phyloP scores from a whole-genome alignment of 2,888 invertebrate genomes.

The Psylliodes chrysocephalus region DNA sequence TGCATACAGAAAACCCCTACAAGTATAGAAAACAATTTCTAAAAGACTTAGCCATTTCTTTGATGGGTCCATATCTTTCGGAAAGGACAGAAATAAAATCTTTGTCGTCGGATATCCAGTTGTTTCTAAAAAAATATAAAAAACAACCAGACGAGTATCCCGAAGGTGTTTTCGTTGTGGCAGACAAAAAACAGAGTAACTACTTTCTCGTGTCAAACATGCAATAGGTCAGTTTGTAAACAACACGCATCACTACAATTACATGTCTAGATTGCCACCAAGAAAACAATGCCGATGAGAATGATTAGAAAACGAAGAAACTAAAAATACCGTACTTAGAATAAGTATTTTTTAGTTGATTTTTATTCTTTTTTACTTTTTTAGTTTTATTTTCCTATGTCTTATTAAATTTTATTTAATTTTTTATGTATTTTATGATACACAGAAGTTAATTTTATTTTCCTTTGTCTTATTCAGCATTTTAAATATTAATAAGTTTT shows the following conservation, averaged over 20 bases:
- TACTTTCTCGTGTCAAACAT: constrained; percentile 29
- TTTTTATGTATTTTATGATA: too few relatives aligned
- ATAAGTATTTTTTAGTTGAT: neutral
- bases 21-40: constrained; percentile 36
- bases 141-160: too few relatives aligned
- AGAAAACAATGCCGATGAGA: neutral
- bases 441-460: too few relatives aligned
- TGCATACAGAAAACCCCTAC: constrained; percentile 11
- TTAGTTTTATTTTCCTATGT: neutral
- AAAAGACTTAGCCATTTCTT: constrained; percentile 28
- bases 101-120: too few relatives aligned
- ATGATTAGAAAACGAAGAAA: neutral
- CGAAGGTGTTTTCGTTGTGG: too few relatives aligned
- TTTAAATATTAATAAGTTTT: too few relatives aligned
- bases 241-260: constrained; percentile 19
- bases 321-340: neutral
- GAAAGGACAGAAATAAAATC: too few relatives aligned
- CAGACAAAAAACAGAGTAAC: too few relatives aligned
- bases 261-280: neutral
- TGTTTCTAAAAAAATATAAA: too few relatives aligned
- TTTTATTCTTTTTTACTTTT: neutral
- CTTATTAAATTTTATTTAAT: too few relatives aligned
- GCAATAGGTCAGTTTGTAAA: constrained; percentile 37
- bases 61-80: constrained; percentile 38
- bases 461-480: too few relatives aligned